Base-by-base conservation (phyloP, 2,113 vertebrate species). In the Onychostruthus taczanowskii region DNA sequence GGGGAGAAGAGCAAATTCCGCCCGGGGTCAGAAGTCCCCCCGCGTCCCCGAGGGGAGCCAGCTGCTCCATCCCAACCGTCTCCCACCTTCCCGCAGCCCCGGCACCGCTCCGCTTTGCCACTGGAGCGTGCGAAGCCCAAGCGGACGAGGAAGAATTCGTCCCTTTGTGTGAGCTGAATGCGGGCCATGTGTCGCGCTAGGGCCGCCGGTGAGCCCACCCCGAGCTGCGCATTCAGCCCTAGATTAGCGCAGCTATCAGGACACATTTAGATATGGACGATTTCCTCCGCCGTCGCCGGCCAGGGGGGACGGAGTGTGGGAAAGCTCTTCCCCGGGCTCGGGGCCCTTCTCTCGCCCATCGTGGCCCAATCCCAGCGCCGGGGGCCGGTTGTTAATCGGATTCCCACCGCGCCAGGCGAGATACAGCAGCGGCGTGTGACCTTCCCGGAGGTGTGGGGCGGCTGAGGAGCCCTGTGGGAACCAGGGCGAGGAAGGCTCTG, bases 241-340 rank as follows among this genome's bases (percentile, higher is more conserved):
- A 98, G 98, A 99, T 98, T 99, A 98, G 98, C 94, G 97, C 94
- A 95, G 97, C 97, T 97, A 97, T 97, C 97, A 96, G 98, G 97
- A 98, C 97, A 84, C 95, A 96, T 98, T 99, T 98, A 98, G 98
- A 97, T 98, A 98, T 97, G 98, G 98, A 96, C 98, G 98, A 98
- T 98, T 99, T 99, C 98, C 98, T 98, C 97, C 88, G 97, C 98
- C 95, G 97, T 98, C 97, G 95, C 97, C 85, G 66, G 37, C 53
- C 16, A 75, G 84, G 73, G 84, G 84, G 84, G 59, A 90, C 67
- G 87, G 98, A 98, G 98, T 98, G 98, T 99, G 98, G 98, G 98
- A 99, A 99, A 98, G 94, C 97, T 95, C 97, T 95, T 96, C 93
- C 59, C 83, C 3, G 22, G 56, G 88, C 75, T 3, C 75, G 20